Evolutionary conservation across 2,797 vertebrate genomes (phyloP).

Genomic region (Cichlasoma orientale): DNA sequence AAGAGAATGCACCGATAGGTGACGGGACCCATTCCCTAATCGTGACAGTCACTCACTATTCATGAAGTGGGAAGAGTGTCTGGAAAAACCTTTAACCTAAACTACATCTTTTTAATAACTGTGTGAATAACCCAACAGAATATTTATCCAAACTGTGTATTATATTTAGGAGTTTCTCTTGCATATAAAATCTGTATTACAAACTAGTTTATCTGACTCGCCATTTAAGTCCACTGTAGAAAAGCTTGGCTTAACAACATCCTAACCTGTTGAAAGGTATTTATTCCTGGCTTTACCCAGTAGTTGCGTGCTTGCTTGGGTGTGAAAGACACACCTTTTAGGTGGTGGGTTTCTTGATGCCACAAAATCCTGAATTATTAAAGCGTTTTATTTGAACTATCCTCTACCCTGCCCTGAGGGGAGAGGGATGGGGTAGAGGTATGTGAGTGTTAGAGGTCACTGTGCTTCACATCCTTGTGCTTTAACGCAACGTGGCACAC

Average conservation of each 20-base stretch:
- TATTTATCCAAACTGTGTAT: neutral
- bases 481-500: neutral
- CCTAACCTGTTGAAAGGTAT: slow-evolving; percentile 7
- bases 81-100: neutral
- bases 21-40: slow-evolving; percentile 55
- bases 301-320: slow-evolving; percentile 1
- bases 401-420: neutral
- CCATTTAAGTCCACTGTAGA: neutral
- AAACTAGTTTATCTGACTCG: neutral
- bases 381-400: slow-evolving; percentile 55
- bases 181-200: neutral
- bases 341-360: slow-evolving; percentile 50
- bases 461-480: neutral
- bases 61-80: slow-evolving; percentile 23
- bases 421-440: neutral
- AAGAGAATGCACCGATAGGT: slow-evolving; percentile 53
- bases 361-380: slow-evolving; percentile 66
- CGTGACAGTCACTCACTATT: slow-evolving; percentile 34
- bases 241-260: neutral
- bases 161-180: neutral
- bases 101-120: neutral
- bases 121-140: neutral
- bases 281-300: slow-evolving; percentile 30
- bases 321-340: slow-evolving; percentile 36
- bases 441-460: neutral